phyloP scores from a whole-genome alignment of 2,113 vertebrate species.

The Perca fluviatilis region DNA sequence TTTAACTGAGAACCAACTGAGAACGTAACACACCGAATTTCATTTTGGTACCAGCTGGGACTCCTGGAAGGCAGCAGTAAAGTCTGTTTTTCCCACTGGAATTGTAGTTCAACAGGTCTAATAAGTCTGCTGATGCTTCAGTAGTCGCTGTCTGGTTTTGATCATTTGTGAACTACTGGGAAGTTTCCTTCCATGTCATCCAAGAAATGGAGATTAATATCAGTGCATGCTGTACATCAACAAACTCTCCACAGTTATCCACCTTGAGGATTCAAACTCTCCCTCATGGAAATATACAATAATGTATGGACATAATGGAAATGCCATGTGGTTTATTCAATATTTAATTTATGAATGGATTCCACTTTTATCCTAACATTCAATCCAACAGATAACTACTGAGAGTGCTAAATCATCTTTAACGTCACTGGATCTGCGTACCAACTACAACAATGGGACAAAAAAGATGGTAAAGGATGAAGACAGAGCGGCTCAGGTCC shows the following conservation, averaged over 20 bases:
- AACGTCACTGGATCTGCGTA: conserved; percentile 78
- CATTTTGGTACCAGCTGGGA: neutral
- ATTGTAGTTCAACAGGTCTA: neutral
- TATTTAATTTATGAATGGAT: neutral
- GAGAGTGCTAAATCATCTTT: conserved; percentile 84
- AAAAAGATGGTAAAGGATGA: conserved; percentile 60
- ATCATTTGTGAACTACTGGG: conserved; percentile 5
- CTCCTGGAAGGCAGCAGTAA: neutral
- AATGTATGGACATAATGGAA: neutral
- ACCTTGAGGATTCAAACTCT: neutral
- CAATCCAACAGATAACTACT: conserved; percentile 89
- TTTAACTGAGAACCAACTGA: too few relatives aligned
- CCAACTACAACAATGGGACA: conserved; percentile 84
- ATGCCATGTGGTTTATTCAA: neutral
- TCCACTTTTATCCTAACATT: neutral
- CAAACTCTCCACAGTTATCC: neutral
- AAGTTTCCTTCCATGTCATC: neutral
- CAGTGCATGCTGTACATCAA: neutral
- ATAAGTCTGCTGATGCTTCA: neutral
- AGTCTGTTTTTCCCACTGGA: neutral
- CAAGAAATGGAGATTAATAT: neutral
- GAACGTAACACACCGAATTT: neutral
- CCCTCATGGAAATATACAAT: neutral
- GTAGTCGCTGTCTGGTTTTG: neutral
- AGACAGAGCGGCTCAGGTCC: conserved; percentile 79